Conservation (phyloP, 2,113 vertebrate genomes). For the Lophura nycthemera region DNA sequence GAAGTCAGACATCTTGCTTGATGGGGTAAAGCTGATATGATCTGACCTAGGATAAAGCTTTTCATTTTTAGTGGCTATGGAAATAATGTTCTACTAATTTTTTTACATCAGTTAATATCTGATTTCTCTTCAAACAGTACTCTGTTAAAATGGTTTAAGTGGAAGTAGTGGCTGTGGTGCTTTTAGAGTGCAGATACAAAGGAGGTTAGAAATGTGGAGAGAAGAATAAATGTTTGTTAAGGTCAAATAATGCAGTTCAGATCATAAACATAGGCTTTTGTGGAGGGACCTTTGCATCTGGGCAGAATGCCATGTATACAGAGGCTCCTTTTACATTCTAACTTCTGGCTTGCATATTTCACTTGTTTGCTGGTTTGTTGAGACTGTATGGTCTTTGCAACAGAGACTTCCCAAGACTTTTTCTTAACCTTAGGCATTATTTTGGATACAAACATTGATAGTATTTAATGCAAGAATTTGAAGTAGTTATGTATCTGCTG, state of each 20-base stretch:
- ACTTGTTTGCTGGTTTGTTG: background rate
- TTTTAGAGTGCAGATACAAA: background rate
- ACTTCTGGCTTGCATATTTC: background rate
- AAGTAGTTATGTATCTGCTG: background rate
- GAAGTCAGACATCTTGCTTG: background rate
- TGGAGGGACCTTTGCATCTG: constrained; percentile 51
- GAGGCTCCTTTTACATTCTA: background rate
- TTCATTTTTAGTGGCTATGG: background rate
- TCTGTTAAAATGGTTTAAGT: background rate
- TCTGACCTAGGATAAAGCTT: background rate
- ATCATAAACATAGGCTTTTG: constrained; percentile 37
- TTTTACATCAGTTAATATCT: background rate
- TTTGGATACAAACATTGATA: background rate
- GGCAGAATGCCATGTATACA: constrained; percentile 39
- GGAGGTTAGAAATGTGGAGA: background rate
- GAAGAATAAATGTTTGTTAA: constrained; percentile 33
- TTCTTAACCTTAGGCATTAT: background rate
- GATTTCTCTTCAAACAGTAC: background rate
- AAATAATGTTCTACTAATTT: background rate
- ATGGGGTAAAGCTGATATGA: background rate
- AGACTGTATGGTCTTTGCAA: background rate
- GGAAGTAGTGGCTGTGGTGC: background rate
- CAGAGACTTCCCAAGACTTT: background rate
- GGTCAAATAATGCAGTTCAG: constrained; percentile 30
- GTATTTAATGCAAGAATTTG: background rate